Conservation (phyloP, 2,797 vertebrate species). For the Rhinogobio ventralis region DNA sequence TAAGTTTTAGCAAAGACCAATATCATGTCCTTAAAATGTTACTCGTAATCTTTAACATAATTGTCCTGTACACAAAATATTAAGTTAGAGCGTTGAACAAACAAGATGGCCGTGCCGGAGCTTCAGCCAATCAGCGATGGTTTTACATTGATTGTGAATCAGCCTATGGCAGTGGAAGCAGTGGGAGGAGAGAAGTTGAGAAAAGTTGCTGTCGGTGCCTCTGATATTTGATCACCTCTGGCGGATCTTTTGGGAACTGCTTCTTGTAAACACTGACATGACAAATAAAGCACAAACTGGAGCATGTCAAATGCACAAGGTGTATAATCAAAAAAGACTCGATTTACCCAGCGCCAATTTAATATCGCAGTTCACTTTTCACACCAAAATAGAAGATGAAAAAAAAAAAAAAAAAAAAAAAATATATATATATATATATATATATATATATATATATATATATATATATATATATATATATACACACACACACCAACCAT, state of each 20-base stretch:
- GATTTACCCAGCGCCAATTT: not conserved
- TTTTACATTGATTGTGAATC: conserved; percentile 72
- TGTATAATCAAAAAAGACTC: not conserved
- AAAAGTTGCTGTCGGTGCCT: conserved; percentile 40
- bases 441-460: no score
- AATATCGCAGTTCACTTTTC: not conserved
- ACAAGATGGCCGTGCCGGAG: conserved; percentile 82
- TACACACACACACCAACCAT: no score
- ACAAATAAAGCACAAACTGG: not conserved
- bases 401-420: no score
- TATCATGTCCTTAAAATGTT: not conserved
- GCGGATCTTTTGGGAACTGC: conserved; percentile 65
- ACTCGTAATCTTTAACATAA: no score
- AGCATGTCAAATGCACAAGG: not conserved
- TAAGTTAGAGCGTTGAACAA: conserved; percentile 66
- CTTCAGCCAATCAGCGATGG: conserved; percentile 77
- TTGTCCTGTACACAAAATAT: conserved; percentile 23
- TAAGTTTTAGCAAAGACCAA: not conserved
- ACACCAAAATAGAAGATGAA: no score
- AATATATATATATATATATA: no score
- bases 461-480: no score
- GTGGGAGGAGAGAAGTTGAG: conserved; percentile 58
- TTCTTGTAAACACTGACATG: not conserved
- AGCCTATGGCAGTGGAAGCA: conserved; percentile 60
- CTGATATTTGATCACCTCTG: conserved; percentile 66